Evolutionary conservation across 2,888 invertebrate genomes (phyloP), one percentile per base, ranked within the genome.

Genomic region (Sepiola atlantica): DNA sequence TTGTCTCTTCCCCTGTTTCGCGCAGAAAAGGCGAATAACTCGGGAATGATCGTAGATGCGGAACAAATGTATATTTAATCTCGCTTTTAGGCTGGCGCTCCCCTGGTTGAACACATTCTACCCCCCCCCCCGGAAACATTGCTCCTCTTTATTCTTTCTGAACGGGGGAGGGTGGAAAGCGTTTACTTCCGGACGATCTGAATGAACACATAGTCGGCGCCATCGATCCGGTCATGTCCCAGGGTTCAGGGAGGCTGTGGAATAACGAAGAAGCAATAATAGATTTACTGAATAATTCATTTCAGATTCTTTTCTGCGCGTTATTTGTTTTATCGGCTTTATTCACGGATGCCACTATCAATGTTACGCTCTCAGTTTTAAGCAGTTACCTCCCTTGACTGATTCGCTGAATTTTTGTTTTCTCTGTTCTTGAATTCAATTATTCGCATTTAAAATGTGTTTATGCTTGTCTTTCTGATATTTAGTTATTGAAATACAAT

Each of bases 1-100:
- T 24, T 24, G 21, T 24, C 24, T 24, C 61, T 61, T 61, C 28
- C 24, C 21, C 61, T 10, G 24, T 61, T 61, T 61, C 61, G 21
- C 61, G 24, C 61, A 45, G 24, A 21, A 61, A 61, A 24, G 24
- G 24, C 61, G 61, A 61, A 61, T 61, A 61, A 61, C 61, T 61
- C 61, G 4, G 61, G 61, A 61, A 61, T 61, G 61, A 61, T 61
- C 61, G 61, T 61, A 61, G 61, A 61, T 61, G 61, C 61, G 61
- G 61, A 61, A 61, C 61, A 61, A 61, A 61, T 61, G 61, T 61
- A 61, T 61, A 61, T 61, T 61, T 61, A 61, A 61, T 61, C 61
- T 61, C 61, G 21, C 61, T 61, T 61, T 61, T 2, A 61, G 61
- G 61, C 61, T 8, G 24, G 24, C 61, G 21, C 61, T 28, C 61